Conservation (phyloP, 2,888 invertebrate genomes). For the Zele albiditarsus region DNA sequence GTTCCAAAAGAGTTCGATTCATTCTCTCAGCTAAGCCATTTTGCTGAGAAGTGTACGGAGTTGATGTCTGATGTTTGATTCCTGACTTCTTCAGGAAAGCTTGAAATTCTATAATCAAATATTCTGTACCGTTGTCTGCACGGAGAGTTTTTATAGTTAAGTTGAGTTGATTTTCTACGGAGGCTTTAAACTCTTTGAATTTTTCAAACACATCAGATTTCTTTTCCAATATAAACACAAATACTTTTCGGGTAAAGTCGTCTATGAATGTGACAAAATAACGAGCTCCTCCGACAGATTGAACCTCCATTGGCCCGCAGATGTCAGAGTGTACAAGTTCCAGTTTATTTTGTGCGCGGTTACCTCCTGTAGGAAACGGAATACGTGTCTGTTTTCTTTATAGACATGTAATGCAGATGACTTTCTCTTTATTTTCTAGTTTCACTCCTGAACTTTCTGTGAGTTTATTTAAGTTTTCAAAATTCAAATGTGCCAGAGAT, state of each 20-base stretch:
- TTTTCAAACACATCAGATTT: slow-evolving; percentile 46
- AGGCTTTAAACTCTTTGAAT: slow-evolving; percentile 31
- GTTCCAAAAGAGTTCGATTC: slow-evolving; percentile 49
- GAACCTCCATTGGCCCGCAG: slow-evolving; percentile 6
- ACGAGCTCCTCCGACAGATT: slow-evolving; percentile 11
- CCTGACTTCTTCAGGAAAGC: slow-evolving; percentile 34
- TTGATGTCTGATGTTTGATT: slow-evolving; percentile 38
- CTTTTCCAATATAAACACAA: slow-evolving; percentile 44
- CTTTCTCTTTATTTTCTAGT: slow-evolving; percentile 16
- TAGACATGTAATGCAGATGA: slow-evolving; percentile 38
- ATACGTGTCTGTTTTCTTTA: slow-evolving; percentile 37
- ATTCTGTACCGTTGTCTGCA: slow-evolving; percentile 47
- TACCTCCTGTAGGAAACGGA: slow-evolving; percentile 26
- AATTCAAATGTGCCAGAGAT: too few species aligned
- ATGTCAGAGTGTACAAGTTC: slow-evolving; percentile 33
- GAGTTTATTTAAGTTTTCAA: too few species aligned
- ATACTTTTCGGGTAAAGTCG: slow-evolving; percentile 36
- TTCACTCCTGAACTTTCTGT: slow-evolving; percentile 30
- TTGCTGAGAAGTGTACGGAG: slow-evolving; percentile 48
- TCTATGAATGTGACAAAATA: slow-evolving; percentile 44
- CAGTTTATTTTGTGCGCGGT: neutral
- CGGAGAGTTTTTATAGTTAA: slow-evolving; percentile 35
- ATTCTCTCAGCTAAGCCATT: slow-evolving; percentile 47
- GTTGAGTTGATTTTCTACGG: slow-evolving; percentile 41
- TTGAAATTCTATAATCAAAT: slow-evolving; percentile 33